These are phyloP conservation scores for Melangyna quadrimaculata DNA, from an alignment of 2,888 invertebrate genomes.

Conservation along the genomic window DNA sequence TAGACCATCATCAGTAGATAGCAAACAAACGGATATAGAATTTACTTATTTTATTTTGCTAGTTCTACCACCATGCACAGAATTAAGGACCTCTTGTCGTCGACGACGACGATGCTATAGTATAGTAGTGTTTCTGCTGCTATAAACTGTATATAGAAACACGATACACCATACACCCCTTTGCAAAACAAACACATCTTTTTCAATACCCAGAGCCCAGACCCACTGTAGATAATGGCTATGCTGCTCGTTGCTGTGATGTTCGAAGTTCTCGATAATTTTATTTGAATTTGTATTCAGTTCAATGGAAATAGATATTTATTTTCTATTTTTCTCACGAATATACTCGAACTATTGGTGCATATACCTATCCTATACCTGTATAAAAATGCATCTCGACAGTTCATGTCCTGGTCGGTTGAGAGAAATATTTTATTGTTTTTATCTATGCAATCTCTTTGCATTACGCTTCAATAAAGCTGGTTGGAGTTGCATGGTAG, in stretches of 20 bases:
- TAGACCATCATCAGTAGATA: not conserved
- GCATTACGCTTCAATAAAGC: not conserved
- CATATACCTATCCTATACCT: not conserved
- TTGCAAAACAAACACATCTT: not conserved
- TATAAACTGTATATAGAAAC: not conserved
- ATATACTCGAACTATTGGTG: not conserved
- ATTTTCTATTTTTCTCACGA: conserved; percentile 21
- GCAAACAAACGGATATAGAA: not conserved
- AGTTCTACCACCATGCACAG: not conserved
- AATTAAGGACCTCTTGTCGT: conserved; percentile 2
- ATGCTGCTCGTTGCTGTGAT: not conserved
- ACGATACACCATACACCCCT: not conserved
- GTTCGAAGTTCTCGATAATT: conserved; percentile 26
- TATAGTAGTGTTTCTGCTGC: not conserved
- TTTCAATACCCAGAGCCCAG: not conserved
- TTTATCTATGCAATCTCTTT: not conserved
- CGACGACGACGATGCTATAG: not conserved
- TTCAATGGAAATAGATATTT: conserved; percentile 15
- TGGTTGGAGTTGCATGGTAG: not conserved
- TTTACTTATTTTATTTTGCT: not conserved
- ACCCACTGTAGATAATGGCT: not conserved
- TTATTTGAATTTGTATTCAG: conserved; percentile 27
- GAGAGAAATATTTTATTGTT: not conserved
- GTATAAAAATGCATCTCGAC: not conserved
- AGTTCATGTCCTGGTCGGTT: not conserved